Base-by-base conservation (phyloP, 2,113 vertebrate species). In the Cynoglossus semilaevis region DNA sequence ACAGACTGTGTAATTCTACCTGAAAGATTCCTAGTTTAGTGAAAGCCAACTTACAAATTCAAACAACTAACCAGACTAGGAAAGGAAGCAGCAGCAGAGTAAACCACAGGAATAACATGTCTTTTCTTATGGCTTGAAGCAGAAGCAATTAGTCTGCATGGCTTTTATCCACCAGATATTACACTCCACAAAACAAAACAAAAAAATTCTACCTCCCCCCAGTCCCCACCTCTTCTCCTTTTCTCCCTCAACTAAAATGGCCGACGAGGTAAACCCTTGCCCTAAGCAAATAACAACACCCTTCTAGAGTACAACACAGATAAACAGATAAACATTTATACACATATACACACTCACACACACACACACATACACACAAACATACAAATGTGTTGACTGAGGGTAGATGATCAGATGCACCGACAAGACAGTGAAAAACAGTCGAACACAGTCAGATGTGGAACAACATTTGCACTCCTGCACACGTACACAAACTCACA, bases 211-310 rank as follows among this genome's bases (percentile, higher is more conserved):
- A 6, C 17, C 29, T 44, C 58, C 18, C 29, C 15, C 50, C 19
- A 43, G 44, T 57, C 47, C 54, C 76, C 58, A 22, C 68, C 64
- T 60, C 56, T 69, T 66, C 76, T 51, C 37, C 81, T 63, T 72
- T 65, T 74, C 63, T 58, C 52, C 79, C 74, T 72, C 52, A 65
- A 46, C 72, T 87, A 88, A 88, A 85, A 88, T 88, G 87, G 87
- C 87, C 74, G 85, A 75, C 85, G 67, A 77, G 77, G 64, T 86
- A 88, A 86, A 87, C 81, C 68, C 71, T 78, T 79, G 74, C 74
- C 78, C 81, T 87, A 80, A 87, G 85, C 81, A 88, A 81, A 86
- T 79, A 81, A 10, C 69, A 69, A 49, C 63, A 62, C 71, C 81
- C 76, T 75, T 81, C 79, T 71, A 65, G 60, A 44, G 63, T 72